Conservation (phyloP, 2,888 invertebrate genomes). For the Dioctria rufipes region DNA sequence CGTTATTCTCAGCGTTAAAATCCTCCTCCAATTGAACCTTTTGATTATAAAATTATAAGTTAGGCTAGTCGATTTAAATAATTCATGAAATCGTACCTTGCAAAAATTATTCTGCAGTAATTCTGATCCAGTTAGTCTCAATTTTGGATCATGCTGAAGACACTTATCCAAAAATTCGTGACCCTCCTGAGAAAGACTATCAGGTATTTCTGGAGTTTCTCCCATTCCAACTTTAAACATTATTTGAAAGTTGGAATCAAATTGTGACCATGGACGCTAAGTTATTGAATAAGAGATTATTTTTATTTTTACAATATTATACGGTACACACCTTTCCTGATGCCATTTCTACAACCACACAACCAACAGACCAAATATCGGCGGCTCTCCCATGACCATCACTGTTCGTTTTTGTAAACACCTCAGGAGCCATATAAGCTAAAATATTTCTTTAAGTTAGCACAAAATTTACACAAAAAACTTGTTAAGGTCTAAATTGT, state of each 20-base stretch:
- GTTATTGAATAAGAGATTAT: too few relatives aligned
- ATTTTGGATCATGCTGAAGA: constrained; percentile 85
- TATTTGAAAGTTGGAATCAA: constrained; percentile 94
- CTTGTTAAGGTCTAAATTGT: too few relatives aligned
- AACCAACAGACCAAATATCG: constrained; percentile 97
- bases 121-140: constrained; percentile 79
- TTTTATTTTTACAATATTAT: constrained; percentile 15
- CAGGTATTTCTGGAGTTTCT: constrained; percentile 83
- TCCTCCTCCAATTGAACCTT: constrained; percentile 57
- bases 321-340: constrained; percentile 83
- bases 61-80: not conserved
- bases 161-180: constrained; percentile 84
- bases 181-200: constrained; percentile 85
- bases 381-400: constrained; percentile 92
- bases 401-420: constrained; percentile 85
- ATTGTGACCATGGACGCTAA: constrained; percentile 92
- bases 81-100: constrained; percentile 70
- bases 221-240: constrained; percentile 98
- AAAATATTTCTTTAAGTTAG: constrained; percentile 13
- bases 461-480: too few relatives aligned
- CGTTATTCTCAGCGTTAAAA: constrained; percentile 18
- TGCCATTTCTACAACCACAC: constrained; percentile 96
- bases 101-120: constrained; percentile 84
- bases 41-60: not conserved
- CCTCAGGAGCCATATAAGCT: constrained; percentile 98